A percentile compares a stretch with the other conserved stretches of the same genome.
Conservation (phyloP, 2,113 vertebrate species). For the Sylvicapra grimmia region DNA sequence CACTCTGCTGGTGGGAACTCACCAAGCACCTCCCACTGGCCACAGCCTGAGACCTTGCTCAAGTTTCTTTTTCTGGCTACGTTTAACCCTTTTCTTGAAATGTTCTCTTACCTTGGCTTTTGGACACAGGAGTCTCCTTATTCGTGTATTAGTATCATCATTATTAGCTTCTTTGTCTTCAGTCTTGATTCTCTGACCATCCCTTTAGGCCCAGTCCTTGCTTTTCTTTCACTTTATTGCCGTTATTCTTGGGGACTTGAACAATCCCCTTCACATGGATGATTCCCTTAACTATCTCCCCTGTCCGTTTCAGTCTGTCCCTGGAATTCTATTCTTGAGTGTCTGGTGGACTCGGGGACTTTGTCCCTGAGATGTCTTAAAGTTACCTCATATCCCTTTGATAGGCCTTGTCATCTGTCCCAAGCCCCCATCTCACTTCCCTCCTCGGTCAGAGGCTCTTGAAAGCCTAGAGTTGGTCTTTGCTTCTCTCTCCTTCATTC, state of each 20-base stretch:
- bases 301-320: background rate
- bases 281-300: background rate
- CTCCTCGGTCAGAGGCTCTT: background rate
- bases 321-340: background rate
- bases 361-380: background rate
- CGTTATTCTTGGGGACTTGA: background rate
- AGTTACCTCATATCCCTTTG: background rate
- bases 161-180: background rate
- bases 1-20: conserved; percentile 30
- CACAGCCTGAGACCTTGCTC: background rate
- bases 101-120: background rate
- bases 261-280: background rate
- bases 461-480: background rate
- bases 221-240: background rate
- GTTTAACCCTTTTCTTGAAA: background rate
- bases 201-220: background rate
- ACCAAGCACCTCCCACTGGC: background rate
- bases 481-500: background rate
- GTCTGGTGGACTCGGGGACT: background rate
- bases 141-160: background rate
- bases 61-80: background rate
- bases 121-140: background rate
- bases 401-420: background rate
- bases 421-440: background rate
- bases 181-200: background rate